phyloP scores from a whole-genome alignment of 2,797 vertebrate species.

The Sebastes alutus region DNA sequence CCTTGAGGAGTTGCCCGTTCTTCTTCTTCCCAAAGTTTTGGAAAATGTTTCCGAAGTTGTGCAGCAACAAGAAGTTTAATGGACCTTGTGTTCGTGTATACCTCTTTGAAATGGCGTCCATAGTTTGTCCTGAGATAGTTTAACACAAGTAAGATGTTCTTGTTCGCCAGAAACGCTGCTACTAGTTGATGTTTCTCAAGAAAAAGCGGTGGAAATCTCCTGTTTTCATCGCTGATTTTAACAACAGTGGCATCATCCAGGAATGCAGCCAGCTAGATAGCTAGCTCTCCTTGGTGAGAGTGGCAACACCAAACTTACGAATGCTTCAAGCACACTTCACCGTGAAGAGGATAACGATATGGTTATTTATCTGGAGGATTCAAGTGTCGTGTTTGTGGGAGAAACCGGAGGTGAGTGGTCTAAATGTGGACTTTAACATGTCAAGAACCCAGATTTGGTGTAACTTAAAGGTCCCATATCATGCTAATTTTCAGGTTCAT shows the following conservation, averaged over 20 bases:
- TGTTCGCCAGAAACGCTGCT: not conserved
- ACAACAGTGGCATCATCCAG: not conserved
- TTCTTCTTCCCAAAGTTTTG: conserved; percentile 53
- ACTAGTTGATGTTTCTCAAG: not conserved
- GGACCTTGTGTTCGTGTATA: not conserved
- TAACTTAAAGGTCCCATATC: no score
- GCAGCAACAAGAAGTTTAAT: not conserved
- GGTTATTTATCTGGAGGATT: conserved; percentile 43
- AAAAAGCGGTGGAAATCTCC: not conserved
- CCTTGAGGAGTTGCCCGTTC: not conserved
- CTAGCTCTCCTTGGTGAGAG: conserved; percentile 57
- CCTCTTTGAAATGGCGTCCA: not conserved
- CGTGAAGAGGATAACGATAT: conserved; percentile 36
- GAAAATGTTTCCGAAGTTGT: conserved; percentile 30
- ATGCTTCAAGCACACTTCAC: conserved; percentile 59
- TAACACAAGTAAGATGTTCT: not conserved
- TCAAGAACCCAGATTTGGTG: not conserved
- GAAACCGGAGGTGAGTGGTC: conserved; percentile 28
- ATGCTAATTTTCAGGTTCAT: no score
- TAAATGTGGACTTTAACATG: not conserved
- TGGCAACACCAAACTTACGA: conserved; percentile 29
- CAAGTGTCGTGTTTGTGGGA: conserved; percentile 18
- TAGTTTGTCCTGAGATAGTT: not conserved
- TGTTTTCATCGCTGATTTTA: conserved; percentile 21
- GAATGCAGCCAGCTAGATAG: conserved; percentile 40